Base-by-base conservation (phyloP, 2,113 vertebrate genomes). In the Perccottus glenii region DNA sequence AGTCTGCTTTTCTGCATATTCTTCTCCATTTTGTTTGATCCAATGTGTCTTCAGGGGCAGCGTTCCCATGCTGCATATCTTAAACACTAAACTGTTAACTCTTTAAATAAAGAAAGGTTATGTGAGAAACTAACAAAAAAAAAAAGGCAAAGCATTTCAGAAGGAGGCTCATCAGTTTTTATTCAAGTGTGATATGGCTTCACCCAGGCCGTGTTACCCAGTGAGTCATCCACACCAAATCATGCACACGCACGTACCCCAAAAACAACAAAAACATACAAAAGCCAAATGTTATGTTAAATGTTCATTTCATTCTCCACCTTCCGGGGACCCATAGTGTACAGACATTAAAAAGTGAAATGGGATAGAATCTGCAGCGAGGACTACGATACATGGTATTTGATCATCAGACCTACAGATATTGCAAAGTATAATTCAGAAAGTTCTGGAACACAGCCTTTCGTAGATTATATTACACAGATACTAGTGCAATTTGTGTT, bases 111-210 rank as follows among this genome's bases (percentile, higher is more conserved):
- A 8, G 43, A 55, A 53, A 51, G 2, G 9, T 3, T 0, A 12
- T 16, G 3, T 35, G 9, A 15, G 10, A 14, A 27, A 35, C 32
- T 36, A 11, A 43, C 6, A 58, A 61, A 40, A 16, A 62, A 57
- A 79, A 67, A 35, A 76, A 73, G 64, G 81, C 64, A 82, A 68
- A 64, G 48, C n/a, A 43, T 65, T 85, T 86, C 58, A 83, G 82
- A 90, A 82, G 83, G 78, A 90, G 83, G 82, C 88, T 92, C 75
- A 88, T 75, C 64, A 27, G 70, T 85, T 91, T 91, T 93, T 89
- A 92, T 92, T 92, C 76, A 86, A 92, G 85, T 90, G 85, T 83
- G 87, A 83, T 75, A 89, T 85, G 78, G 82, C 87, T 87, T 88
- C 86, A 83, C 60, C 67, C 63, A 49, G 86, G 84, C 78, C 45